Evolutionary conservation across 2,888 invertebrate genomes (phyloP).

Genomic region (Drosophila melanocephala): DNA sequence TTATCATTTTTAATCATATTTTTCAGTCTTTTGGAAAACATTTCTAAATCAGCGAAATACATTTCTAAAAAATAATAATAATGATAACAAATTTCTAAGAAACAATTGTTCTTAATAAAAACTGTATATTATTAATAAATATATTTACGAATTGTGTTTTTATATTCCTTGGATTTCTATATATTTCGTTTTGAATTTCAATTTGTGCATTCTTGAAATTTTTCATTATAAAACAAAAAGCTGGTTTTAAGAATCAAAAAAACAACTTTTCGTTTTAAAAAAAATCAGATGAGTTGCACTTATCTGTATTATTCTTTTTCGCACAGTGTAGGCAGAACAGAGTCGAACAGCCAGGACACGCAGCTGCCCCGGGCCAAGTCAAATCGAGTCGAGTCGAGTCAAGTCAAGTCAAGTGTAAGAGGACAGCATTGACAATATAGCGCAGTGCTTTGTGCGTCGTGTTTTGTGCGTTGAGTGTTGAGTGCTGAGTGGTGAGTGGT

Average conservation of each 20-base stretch:
- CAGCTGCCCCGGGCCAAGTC: conserved; percentile 63
- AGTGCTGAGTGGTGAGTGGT: conserved; percentile 1
- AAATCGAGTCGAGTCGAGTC: conserved; percentile 43
- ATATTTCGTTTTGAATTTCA: background rate
- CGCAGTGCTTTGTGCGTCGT: conserved; percentile 17
- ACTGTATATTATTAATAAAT: background rate
- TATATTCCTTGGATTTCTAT: background rate
- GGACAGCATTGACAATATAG: conserved; percentile 44
- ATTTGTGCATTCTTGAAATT: background rate
- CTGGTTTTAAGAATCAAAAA: background rate
- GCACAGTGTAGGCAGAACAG: conserved; percentile 5
- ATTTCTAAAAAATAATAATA: accelerated
- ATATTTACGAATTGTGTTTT: background rate
- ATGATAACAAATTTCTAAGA: background rate
- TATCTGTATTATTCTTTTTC: accelerated
- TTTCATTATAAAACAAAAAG: background rate
- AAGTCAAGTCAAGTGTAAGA: conserved; percentile 52
- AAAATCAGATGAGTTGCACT: background rate
- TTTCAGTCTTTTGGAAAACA: too few relatives aligned
- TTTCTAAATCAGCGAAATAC: too few relatives aligned
- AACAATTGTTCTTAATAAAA: background rate
- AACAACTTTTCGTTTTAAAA: background rate
- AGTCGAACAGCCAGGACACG: conserved; percentile 31
- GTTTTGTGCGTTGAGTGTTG: conserved; percentile 27
- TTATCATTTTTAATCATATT: background rate